These are phyloP conservation scores for Anthoscopus minutus DNA, from an alignment of 2,113 vertebrate genomes.

Conservation along the genomic window DNA sequence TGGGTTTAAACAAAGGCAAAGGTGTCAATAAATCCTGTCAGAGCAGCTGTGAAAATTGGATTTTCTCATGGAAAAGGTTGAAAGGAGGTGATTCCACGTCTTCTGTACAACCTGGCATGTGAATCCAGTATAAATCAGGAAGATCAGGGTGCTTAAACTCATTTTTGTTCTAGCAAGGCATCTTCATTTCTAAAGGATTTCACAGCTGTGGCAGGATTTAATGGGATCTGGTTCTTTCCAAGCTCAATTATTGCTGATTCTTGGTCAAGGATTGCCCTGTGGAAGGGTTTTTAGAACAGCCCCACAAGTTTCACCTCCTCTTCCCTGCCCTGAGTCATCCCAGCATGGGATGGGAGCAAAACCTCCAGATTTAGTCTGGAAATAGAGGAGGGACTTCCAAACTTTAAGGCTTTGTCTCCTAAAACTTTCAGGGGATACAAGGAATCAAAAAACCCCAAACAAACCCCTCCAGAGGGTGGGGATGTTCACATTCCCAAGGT, in stretches of 20 bases:
- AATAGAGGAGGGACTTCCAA: neutral
- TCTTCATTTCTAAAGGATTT: neutral
- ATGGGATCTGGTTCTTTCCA: neutral
- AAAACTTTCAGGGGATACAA: rapidly evolving
- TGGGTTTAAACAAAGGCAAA: neutral
- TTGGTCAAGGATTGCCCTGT: neutral
- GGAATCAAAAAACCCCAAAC: rapidly evolving
- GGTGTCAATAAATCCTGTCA: neutral
- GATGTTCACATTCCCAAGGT: neutral
- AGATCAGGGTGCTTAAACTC: neutral
- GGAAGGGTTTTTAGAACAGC: neutral
- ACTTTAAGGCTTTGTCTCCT: rapidly evolving
- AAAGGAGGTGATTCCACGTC: neutral
- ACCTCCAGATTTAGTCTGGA: neutral
- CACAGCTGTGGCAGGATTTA: neutral
- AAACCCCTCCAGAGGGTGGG: neutral
- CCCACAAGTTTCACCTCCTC: neutral
- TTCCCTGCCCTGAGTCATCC: neutral
- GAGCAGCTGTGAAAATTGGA: neutral
- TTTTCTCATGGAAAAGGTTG: neutral
- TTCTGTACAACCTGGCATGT: rapidly evolving
- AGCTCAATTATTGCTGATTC: neutral
- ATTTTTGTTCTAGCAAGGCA: rapidly evolving
- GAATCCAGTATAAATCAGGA: neutral
- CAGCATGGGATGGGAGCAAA: neutral